phyloP scores from a whole-genome alignment of 1,140 invertebrate species.

The Eupeodes corollae region DNA sequence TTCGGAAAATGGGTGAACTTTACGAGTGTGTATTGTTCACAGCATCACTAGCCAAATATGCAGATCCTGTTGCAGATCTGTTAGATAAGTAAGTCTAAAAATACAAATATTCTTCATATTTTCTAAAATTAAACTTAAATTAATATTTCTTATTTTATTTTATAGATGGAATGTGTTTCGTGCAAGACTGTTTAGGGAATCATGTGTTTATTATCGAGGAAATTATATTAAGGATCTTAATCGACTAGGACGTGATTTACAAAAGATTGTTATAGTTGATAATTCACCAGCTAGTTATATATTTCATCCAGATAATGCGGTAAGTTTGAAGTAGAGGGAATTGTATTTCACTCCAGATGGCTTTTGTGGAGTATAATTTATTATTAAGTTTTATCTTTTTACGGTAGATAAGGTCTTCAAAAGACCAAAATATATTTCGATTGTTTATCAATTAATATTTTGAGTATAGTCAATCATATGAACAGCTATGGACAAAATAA shows the following conservation, averaged over 20 bases:
- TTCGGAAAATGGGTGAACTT: slow-evolving; percentile 93
- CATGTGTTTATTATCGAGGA: slow-evolving; percentile 97
- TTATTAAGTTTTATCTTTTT: background rate
- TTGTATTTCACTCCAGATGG: no score
- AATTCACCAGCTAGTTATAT: slow-evolving; percentile 99
- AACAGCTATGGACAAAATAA: no score
- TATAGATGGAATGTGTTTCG: slow-evolving; percentile 91
- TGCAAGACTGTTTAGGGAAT: slow-evolving; percentile 94
- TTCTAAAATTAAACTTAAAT: background rate
- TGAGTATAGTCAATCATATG: no score
- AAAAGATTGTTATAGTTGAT: slow-evolving; percentile 96
- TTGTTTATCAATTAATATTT: no score
- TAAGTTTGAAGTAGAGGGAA: slow-evolving; percentile 46
- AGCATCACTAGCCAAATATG: slow-evolving; percentile 98
- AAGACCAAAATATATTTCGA: no score
- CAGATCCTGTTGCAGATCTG: slow-evolving; percentile 97
- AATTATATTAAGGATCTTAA: slow-evolving; percentile 99
- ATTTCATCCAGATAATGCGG: slow-evolving; percentile 99
- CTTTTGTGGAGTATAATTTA: background rate
- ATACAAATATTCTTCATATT: background rate
- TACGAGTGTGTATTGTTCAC: slow-evolving; percentile 99
- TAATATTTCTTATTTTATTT: background rate
- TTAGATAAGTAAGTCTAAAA: slow-evolving; percentile 58
- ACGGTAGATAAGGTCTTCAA: background rate
- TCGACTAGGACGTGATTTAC: slow-evolving; percentile 89